Base-by-base conservation (phyloP, 2,888 invertebrate genomes). In the Tetramorium bicarinatum region DNA sequence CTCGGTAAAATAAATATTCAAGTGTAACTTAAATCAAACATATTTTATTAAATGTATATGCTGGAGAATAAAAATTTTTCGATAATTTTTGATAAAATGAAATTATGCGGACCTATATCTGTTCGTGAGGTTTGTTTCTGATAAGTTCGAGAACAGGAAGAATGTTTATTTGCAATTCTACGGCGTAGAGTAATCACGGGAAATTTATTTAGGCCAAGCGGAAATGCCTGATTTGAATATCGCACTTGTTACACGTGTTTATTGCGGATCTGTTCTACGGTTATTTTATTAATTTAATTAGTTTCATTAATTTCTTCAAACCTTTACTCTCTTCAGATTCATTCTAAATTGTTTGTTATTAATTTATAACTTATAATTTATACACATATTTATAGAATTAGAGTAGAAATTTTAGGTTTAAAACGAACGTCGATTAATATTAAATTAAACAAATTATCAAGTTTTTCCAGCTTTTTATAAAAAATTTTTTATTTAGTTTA, bases 181-280 rank as follows among this genome's bases (percentile, higher is more conserved):
- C n/a, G 29, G 18, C 9, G 52, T 67, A 89, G 34, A 21, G 85
- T 88, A 90, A 90, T 83, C 49, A 62, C 76, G 62, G 56, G 61
- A 83, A 86, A 88, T 84, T 86, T 82, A 90, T 89, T 75, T 83
- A 77, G 84, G 79, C 21, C 87, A 62, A 84, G 61, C 87, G 87
- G 89, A 89, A 90, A 79, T 85, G 84, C 62, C 74, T 56, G 85
- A 67, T 74, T 79, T 66, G 84, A 87, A 90, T 90, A 85, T 77
- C 75, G 25, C 52, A 18, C 56, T 59, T 59, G 15, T n/a, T 38
- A 38, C 21, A 52, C 18, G 8, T 47, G 18, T n/a, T 15, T 72
- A 49, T 47, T 49, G 41, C n/a, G 29, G 29, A 49, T 34, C 4
- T 9, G 34, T 49, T 18, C 9, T 41, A 49, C n/a, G 9, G 11